Conservation (phyloP, 2,888 invertebrate species). For the Dynastes hyllus region DNA sequence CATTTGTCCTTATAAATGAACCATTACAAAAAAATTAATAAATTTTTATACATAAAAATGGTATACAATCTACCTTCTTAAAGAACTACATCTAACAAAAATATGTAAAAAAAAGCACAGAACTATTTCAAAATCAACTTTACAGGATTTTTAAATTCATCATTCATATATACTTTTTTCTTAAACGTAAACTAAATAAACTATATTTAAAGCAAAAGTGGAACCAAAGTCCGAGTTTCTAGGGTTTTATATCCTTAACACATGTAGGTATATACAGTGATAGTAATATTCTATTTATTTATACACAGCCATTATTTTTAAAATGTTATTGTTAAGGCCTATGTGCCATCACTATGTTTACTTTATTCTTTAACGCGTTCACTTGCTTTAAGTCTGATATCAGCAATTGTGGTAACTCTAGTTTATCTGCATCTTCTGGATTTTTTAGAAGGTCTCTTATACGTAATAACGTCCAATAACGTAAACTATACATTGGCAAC, state of each 20-base stretch:
- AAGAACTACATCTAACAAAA: too few species aligned
- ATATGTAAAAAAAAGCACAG: too few species aligned
- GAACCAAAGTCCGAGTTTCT: not conserved
- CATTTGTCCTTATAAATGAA: too few species aligned
- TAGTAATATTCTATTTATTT: not conserved
- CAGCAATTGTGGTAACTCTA: conserved; percentile 72
- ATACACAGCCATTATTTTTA: not conserved
- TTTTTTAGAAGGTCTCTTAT: conserved; percentile 69
- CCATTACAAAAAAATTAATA: too few species aligned
- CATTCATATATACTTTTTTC: too few species aligned
- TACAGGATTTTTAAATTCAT: too few species aligned
- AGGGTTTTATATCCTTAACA: not conserved
- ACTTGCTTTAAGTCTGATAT: conserved; percentile 67
- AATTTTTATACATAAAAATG: too few species aligned
- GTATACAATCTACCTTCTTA: too few species aligned
- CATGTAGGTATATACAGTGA: not conserved
- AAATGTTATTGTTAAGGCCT: not conserved
- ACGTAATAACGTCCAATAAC: conserved; percentile 70
- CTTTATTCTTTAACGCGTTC: conserved; percentile 24
- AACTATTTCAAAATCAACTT: too few species aligned
- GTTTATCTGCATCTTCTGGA: conserved; percentile 65
- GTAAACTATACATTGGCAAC: conserved; percentile 73
- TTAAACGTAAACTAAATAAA: too few species aligned
- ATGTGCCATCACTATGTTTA: not conserved
- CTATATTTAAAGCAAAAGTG: too few species aligned